Evolutionary conservation across 30 jellyfish, hydroid and myxozoan species (phyloP), one percentile per base, ranked within the genome.

Genomic region (Nemopilema nomurai): DNA sequence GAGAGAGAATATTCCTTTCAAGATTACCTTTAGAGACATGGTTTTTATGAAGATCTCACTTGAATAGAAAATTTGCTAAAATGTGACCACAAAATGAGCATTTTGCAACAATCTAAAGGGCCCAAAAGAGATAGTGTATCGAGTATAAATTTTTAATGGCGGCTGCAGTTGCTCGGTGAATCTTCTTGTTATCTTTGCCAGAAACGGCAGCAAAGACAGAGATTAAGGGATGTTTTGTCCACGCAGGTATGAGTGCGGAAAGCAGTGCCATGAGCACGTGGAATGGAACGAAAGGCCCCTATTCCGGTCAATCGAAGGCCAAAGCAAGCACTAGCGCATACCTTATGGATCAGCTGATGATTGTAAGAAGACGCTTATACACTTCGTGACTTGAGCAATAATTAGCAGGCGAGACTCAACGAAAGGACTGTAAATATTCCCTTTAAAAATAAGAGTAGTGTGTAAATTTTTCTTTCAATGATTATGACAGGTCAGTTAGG

Each of bases 191-290:
- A 64, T 64, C 32, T 64, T 64, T 3, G 17, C 32, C 32, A 21
- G 74, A 41, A 64, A 64, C 74, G 32, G 28, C 8, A 17, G 9
- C 28, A 21, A 26, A 64, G 32, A 64, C 74, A 3, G 9, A 9
- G 17, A 17, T 64, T 21, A 21, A 64, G 8, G 74, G 74, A 6
- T 1, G 18, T 30, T 51, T 3, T 77, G 19, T 52, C 8, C 49
- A 28, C 70, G 1, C 28, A 91, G 98, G 98, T 26, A 51, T 84
- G 82, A 91, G 98, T 77, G 87, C 87, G 16, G 98, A 91, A 30
- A 91, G 98, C 63, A 51, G 92, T 76, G 98, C 88, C 29, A 91
- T 91, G 98, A 86, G 71, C 74, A 69, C 98, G 21, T 86, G 91
- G 91, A 91, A 86, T 68, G 93, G 92, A 0, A 49, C 41, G 0